Conservation (phyloP, 2,113 vertebrate genomes). For the Calidris pugnax region DNA sequence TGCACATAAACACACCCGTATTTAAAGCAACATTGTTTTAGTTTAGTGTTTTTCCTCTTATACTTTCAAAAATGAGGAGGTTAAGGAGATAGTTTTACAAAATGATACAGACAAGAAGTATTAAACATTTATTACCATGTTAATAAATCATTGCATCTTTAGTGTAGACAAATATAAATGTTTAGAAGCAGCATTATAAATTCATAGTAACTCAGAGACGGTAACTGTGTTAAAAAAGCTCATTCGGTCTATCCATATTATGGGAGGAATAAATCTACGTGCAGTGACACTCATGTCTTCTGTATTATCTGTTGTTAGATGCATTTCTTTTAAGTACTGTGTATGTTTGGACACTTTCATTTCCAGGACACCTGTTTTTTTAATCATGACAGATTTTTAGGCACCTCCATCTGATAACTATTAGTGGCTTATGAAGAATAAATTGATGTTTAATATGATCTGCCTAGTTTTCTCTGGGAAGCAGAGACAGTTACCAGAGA, state of each 20-base stretch:
- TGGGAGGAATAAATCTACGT: background rate
- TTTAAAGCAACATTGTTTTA: background rate
- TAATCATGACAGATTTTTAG: background rate
- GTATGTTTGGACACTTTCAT: background rate
- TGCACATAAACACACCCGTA: accelerated
- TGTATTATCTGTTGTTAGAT: background rate
- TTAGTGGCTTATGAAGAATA: background rate
- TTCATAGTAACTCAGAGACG: conserved; percentile 33
- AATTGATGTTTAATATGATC: background rate
- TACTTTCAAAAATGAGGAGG: background rate
- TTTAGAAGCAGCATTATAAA: conserved; percentile 50
- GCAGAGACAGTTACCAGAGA: background rate
- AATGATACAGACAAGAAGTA: background rate
- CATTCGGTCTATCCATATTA: background rate
- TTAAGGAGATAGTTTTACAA: background rate
- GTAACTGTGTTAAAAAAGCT: background rate
- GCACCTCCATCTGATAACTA: background rate
- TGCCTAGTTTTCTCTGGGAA: background rate
- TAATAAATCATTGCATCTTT: conserved; percentile 62
- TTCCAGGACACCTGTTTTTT: background rate
- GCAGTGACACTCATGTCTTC: background rate
- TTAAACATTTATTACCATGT: conserved; percentile 63
- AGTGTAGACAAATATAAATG: conserved; percentile 53
- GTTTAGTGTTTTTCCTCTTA: background rate
- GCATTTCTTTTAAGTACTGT: background rate